Percentiles rank a stretch among this genome's conserved stretches.
phyloP scores from a whole-genome alignment of 2,888 invertebrate species.

The Phrixothrix hirtus region DNA sequence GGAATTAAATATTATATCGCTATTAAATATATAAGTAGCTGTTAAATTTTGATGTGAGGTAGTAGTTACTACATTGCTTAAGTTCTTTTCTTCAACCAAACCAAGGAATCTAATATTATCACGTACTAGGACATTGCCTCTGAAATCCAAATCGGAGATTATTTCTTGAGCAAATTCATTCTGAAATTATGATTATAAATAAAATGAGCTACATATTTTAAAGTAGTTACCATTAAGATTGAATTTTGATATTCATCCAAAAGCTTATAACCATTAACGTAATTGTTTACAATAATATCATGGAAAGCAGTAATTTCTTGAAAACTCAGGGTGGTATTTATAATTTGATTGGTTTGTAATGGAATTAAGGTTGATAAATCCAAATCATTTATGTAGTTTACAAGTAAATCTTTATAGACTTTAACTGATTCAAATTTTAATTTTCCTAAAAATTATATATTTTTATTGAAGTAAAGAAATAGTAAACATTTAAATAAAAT shows the following conservation, averaged over 20 bases:
- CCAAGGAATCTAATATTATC: constrained; percentile 44
- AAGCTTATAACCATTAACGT: constrained; percentile 57
- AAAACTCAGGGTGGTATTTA: constrained; percentile 51
- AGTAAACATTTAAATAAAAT: constrained; percentile 1
- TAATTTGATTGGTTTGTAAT: constrained; percentile 55
- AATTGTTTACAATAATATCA: constrained; percentile 44
- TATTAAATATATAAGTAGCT: constrained; percentile 46
- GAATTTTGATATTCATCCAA: constrained; percentile 57
- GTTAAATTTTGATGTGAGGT: constrained; percentile 49
- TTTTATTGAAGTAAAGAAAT: not conserved
- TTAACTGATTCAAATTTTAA: constrained; percentile 54
- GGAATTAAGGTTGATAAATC: constrained; percentile 57
- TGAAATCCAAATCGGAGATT: constrained; percentile 52
- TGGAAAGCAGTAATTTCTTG: constrained; percentile 46
- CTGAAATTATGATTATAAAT: constrained; percentile 27
- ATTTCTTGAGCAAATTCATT: constrained; percentile 51
- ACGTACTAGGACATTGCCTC: constrained; percentile 49
- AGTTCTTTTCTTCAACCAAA: constrained; percentile 52
- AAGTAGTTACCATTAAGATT: constrained; percentile 55
- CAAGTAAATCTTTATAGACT: constrained; percentile 54
- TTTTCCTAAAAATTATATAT: constrained; percentile 47
- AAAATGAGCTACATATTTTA: not conserved
- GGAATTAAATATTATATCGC: constrained; percentile 39
- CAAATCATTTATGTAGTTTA: constrained; percentile 56
- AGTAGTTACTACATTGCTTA: constrained; percentile 53